A percentile compares a stretch with the other conserved stretches of the same genome.
These are phyloP conservation scores for Oryzias curvinotus DNA, from an alignment of 2,113 vertebrate species.

Conservation along the genomic window DNA sequence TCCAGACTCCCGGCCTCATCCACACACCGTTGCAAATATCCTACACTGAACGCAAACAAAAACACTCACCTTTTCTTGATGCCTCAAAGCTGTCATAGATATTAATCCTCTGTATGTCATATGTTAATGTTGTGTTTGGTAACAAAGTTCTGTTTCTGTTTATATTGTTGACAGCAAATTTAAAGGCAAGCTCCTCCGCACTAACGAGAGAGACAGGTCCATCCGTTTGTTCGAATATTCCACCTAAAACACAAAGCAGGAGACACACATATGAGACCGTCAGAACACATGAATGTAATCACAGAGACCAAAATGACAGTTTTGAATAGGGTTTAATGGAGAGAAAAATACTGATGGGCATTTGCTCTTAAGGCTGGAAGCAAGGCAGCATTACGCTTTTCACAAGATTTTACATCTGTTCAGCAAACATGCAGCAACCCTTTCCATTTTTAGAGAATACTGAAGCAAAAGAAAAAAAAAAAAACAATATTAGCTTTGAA, in stretches of 20 bases:
- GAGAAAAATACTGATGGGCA: constrained; percentile 17
- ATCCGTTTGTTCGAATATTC: constrained; percentile 95
- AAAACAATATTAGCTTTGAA: constrained; percentile 70
- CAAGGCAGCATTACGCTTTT: constrained; percentile 31
- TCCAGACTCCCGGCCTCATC: no score
- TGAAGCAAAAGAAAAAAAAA: constrained; percentile 37
- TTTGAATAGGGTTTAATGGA: constrained; percentile 23
- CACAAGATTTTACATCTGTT: constrained; percentile 54
- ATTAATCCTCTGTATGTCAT: constrained; percentile 99
- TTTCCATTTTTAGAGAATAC: constrained; percentile 49
- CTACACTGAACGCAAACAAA: constrained; percentile 1
- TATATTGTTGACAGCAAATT: constrained; percentile 98
- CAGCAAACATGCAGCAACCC: constrained; percentile 56
- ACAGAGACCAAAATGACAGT: constrained; percentile 8
- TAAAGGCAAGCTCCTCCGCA: constrained; percentile 94
- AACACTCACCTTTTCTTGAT: constrained; percentile 92
- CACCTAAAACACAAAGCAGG: constrained; percentile 79
- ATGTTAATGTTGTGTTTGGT: constrained; percentile 97
- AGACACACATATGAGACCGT: constrained; percentile 5
- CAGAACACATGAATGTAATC: constrained; percentile 19
- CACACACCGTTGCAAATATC: background rate
- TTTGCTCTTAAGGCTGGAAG: constrained; percentile 32
- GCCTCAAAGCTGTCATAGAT: constrained; percentile 99
- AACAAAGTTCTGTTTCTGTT: constrained; percentile 96
- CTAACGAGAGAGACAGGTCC: constrained; percentile 91